Evolutionary conservation across 1,140 invertebrate genomes (phyloP), one percentile per base, ranked within the genome.

Genomic region (Leptinotarsa undecemlineata): DNA sequence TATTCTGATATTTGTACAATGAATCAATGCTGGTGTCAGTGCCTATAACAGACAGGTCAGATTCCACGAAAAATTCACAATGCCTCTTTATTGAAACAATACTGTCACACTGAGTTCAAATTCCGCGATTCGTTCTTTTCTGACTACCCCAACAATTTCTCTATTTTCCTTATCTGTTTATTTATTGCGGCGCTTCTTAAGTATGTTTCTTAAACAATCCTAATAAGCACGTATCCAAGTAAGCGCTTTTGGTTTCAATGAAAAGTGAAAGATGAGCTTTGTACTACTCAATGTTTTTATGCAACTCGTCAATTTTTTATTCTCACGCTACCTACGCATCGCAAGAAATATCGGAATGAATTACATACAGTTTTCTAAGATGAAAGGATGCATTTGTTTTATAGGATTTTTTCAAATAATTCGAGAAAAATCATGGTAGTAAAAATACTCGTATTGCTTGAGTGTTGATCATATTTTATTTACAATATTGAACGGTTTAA

Each of bases 241-340:
- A 57, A 57, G 51, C 51, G 51, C 51, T 57, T 57, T 57, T 57
- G 51, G 51, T 57, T 57, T 57, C 51, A 57, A 57, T 57, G 51
- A 57, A 57, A 57, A 57, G 51, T 57, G 51, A 57, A 57, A 57
- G 15, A 19, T 19, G 51, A 57, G 17, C 51, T 57, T 57, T 57
- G 51, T 57, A 57, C 15, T 57, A 57, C 51, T 57, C 51, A 57
- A 15, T 57, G 4, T 57, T 19, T 57, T 57, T 57, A 57, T 57
- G 51, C 51, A 57, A 57, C 15, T 57, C 51, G 17, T 15, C n/a
- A 57, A 4, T n/a, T 57, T 57, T 57, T 57, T 19, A 57, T 57
- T 57, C 51, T 19, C 51, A 57, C 51, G 51, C 51, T 57, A 57
- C 51, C 51, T 57, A 57, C 51, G 51, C 51, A 57, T 15, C 6